Conservation (phyloP, 1,140 invertebrate genomes). For the Vanessa atalanta region DNA sequence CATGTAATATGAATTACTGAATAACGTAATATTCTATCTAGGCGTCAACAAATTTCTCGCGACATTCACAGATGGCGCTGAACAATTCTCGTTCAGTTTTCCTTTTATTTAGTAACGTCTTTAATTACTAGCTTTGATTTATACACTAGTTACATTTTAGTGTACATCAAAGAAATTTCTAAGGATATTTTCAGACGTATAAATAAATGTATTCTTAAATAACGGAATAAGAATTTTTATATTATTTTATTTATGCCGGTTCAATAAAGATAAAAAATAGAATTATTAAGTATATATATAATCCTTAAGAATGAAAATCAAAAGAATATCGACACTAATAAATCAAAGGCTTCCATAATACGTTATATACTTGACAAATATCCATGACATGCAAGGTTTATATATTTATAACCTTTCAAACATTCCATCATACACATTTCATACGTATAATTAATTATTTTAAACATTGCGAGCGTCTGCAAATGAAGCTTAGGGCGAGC, state of each 20-base stretch:
- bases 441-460: conserved; percentile 3
- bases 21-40: background rate
- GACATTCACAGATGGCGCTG: background rate
- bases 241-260: background rate
- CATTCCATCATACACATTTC: conserved; percentile 16
- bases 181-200: no score
- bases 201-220: no score
- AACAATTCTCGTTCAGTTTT: background rate
- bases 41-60: background rate
- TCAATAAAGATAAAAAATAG: background rate
- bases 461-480: conserved; percentile 19
- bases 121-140: no score
- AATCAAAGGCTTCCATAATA: background rate
- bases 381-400: conserved; percentile 24
- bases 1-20: conserved; percentile 1
- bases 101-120: background rate
- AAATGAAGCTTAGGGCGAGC: conserved; percentile 20
- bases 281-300: background rate
- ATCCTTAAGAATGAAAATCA: background rate
- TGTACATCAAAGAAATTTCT: no score
- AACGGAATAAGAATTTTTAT: no score
- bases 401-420: conserved; percentile 4
- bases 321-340: background rate
- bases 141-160: no score
- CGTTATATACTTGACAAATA: background rate